Base-by-base conservation (phyloP, 1,140 invertebrate genomes). In the Drosophila biarmipes region DNA sequence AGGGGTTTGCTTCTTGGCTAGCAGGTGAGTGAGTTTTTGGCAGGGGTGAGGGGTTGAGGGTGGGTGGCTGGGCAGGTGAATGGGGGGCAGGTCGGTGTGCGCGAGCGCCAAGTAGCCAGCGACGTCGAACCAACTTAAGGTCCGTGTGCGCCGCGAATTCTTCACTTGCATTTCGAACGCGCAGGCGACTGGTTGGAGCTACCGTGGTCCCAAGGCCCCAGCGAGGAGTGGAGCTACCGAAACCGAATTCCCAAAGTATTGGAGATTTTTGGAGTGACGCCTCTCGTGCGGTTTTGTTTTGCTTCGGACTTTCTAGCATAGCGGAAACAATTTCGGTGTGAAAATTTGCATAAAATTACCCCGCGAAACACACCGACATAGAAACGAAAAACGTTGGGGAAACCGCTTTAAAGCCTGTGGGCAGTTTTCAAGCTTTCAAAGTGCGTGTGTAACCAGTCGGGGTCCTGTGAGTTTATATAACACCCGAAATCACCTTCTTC, bases 81-180 rank as follows among this genome's bases (percentile, higher is more conserved):
- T 10, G 61, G 17, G 17, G 46, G 58, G 49, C 62, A 37, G 51
- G 71, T 29, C 61, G 27, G 37, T 42, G 34, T 79, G 84, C 80
- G 75, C 72, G 59, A 76, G 72, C 58, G 54, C 78, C 62, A 66
- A 82, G 78, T 79, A 76, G 63, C 75, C 55, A 34, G 53, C 40
- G 62, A 48, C 73, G 72, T 66, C 49, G 56, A 45, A 56, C 61
- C 68, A 90, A 91, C 80, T 91, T 91, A 91, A 91, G 78, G 77
- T 85, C 77, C 67, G 79, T 79, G 82, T 87, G 56, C 54, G 73
- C 75, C 64, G 72, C 55, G 89, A 85, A 85, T 85, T 85, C 84
- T 87, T 91, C 90, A 91, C 78, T 91, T 91, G 80, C 67, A 84
- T 75, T 90, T 73, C 52, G 73, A 90, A 75, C 90, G 90, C 75